phyloP scores from a whole-genome alignment of 30 jellyfish, hydroid and myxozoan species.

The Cassiopea andromeda region DNA sequence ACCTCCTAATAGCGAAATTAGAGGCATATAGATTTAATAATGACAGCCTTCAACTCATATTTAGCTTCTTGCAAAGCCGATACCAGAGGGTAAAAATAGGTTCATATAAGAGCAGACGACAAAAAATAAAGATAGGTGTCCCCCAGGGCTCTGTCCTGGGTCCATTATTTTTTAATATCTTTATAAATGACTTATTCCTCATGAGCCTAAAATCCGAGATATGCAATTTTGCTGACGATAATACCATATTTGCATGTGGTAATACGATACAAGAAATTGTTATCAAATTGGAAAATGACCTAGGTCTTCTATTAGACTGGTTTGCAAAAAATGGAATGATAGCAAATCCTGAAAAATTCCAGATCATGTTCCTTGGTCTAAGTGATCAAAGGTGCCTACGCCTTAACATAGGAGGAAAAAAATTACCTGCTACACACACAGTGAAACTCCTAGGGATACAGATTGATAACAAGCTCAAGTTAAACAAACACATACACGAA shows the following conservation, averaged over 20 bases:
- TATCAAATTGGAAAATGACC: constrained; percentile 15
- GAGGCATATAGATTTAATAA: constrained; percentile 50
- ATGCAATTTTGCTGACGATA: constrained; percentile 45
- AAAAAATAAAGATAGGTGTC: constrained; percentile 12
- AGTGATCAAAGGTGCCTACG: constrained; percentile 5
- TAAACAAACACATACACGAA: constrained; percentile 6
- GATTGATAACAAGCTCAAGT: constrained; percentile 20
- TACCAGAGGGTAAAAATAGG: constrained; percentile 37
- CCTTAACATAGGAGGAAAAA: constrained; percentile 11
- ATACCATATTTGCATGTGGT: constrained; percentile 16
- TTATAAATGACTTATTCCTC: constrained; percentile 28
- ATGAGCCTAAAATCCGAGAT: constrained; percentile 33
- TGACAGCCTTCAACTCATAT: constrained; percentile 33
- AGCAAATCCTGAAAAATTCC: constrained; percentile 61
- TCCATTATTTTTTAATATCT: constrained; percentile 16
- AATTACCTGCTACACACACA: constrained; percentile 18
- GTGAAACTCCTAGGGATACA: constrained; percentile 45
- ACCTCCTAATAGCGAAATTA: constrained; percentile 54
- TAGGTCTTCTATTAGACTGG: constrained; percentile 43
- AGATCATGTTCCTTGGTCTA: constrained; percentile 50
- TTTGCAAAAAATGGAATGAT: constrained; percentile 38
- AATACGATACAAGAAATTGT: constrained; percentile 3
- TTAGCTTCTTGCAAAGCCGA: constrained; percentile 43
- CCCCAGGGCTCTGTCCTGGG: constrained; percentile 49
- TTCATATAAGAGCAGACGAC: constrained; percentile 1